These are phyloP conservation scores for Cyanoramphus novaezelandiae DNA, from an alignment of 2,113 vertebrate species.

Conservation along the genomic window DNA sequence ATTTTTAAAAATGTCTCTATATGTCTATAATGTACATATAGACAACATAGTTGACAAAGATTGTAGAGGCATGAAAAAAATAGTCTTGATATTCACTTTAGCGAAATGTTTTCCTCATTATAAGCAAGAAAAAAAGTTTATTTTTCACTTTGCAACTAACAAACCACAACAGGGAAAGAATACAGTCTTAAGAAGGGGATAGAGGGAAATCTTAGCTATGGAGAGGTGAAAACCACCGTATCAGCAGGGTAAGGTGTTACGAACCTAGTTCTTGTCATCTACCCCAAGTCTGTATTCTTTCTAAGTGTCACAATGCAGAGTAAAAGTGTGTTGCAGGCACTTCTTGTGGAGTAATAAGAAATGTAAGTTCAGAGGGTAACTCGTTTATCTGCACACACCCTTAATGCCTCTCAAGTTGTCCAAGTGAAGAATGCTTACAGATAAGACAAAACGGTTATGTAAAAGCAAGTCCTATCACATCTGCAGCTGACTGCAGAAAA, in stretches of 20 bases:
- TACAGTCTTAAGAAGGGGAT: background rate
- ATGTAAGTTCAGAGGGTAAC: slow-evolving; percentile 26
- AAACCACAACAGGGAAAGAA: background rate
- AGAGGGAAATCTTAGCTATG: background rate
- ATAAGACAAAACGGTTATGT: background rate
- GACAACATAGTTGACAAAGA: background rate
- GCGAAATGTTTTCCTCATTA: background rate
- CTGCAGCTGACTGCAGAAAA: slow-evolving; percentile 3
- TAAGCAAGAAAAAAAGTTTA: background rate
- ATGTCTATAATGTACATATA: background rate
- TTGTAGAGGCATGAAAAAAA: background rate
- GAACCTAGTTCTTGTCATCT: background rate
- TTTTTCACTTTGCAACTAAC: background rate
- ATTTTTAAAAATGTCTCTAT: background rate
- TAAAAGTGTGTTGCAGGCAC: background rate
- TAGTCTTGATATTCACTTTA: background rate
- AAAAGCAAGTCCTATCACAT: background rate
- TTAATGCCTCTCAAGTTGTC: slow-evolving; percentile 23
- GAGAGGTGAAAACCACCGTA: background rate
- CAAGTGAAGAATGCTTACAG: slow-evolving; percentile 2
- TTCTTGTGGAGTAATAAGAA: background rate
- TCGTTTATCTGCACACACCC: slow-evolving; percentile 9
- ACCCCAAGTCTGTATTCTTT: background rate
- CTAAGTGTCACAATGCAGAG: background rate
- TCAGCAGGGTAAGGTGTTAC: background rate